These are phyloP conservation scores for Colius striatus DNA, from an alignment of 2,113 vertebrate genomes.

Conservation along the genomic window DNA sequence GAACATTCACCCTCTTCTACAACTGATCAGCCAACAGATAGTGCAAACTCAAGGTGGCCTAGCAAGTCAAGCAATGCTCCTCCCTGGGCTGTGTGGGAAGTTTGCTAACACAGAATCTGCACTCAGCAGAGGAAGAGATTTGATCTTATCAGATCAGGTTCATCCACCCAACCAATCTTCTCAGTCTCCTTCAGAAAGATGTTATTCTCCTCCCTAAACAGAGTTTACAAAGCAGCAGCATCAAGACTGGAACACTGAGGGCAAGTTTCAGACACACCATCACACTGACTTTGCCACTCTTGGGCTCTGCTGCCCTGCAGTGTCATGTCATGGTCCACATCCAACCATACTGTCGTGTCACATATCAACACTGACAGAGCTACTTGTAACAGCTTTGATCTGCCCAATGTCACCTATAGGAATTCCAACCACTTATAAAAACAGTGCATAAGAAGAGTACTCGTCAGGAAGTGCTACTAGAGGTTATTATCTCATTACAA, in stretches of 20 bases:
- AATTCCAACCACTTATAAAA: neutral
- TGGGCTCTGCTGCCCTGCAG: neutral
- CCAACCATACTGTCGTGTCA: neutral
- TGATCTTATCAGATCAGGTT: conserved; percentile 44
- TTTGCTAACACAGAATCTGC: neutral
- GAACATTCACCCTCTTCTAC: neutral
- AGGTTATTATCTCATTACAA: neutral
- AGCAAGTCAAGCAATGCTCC: neutral
- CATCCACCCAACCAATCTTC: neutral
- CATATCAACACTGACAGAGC: neutral
- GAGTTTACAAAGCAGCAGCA: neutral
- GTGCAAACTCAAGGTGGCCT: neutral
- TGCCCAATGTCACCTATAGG: neutral
- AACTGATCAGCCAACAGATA: neutral
- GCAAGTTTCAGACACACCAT: neutral
- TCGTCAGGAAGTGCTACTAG: neutral
- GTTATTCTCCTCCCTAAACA: neutral
- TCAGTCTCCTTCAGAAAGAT: neutral
- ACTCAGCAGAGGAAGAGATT: neutral
- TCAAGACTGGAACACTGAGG: neutral
- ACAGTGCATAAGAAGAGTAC: neutral
- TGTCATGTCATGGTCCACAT: neutral
- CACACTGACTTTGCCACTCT: neutral
- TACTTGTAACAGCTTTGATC: neutral
- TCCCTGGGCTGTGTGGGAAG: neutral